Evolutionary conservation across 2,797 vertebrate genomes (phyloP).

Genomic region (Merluccius polli): DNA sequence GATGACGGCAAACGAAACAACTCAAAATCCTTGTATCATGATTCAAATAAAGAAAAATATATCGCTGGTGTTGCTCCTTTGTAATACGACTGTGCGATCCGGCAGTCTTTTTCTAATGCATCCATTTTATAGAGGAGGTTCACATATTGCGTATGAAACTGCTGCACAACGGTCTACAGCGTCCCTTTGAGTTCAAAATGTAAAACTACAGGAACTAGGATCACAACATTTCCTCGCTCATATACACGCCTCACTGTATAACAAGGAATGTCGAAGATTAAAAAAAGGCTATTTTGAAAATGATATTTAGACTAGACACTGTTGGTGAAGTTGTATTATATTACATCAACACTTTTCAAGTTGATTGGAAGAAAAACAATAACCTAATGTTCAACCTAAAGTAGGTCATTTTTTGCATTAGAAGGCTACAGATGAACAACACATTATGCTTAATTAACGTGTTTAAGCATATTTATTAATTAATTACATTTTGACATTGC

Average conservation of each 20-base stretch:
- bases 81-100: neutral
- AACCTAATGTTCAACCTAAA: neutral
- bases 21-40: slow-evolving; percentile 16
- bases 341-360: neutral
- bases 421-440: neutral
- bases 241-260: neutral
- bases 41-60: neutral
- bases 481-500: neutral
- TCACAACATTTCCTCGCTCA: neutral
- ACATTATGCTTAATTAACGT: neutral
- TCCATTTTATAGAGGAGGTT: neutral
- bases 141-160: neutral
- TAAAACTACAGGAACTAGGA: neutral
- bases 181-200: neutral
- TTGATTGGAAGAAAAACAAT: neutral
- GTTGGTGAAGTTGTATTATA: neutral
- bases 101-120: neutral
- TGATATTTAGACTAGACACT: neutral
- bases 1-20: slow-evolving; percentile 24
- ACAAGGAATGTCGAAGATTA: neutral
- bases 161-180: slow-evolving; percentile 3
- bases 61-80: neutral
- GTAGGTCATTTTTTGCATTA: neutral
- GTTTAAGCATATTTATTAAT: neutral
- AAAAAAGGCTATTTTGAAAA: neutral